Base-by-base conservation (phyloP, 1,140 invertebrate species). In the Caerostris darwini region DNA sequence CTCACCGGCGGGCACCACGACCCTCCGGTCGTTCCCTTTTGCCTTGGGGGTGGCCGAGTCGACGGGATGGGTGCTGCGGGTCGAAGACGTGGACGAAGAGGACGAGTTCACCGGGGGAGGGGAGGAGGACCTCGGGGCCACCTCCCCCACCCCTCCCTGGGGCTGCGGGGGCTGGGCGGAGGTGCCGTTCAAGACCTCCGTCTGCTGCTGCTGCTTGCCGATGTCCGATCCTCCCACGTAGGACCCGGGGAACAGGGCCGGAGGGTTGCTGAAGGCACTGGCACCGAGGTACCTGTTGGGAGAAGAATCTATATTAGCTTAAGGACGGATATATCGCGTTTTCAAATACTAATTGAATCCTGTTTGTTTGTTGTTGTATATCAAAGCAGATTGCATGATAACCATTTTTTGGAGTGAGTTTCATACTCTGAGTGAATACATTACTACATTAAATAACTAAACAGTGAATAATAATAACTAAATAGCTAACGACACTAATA, bases 1-100 rank as follows among this genome's bases (percentile, higher is more conserved):
- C 67, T 94, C 53, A 94, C 94, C 94, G 61, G 94, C 94, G 10
- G 94, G 94, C 7, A 94, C 94, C 0, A 94, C 94, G 5, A 94
- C 94, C n/a, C 94, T 71, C n/a, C 81, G 59, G 71, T 94, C 94
- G 14, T 14, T 7, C 3, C 34, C n/a, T 34, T 90, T 94, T 1
- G 57, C 94, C 71, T 94, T 92, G 3, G 85, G 58, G 14, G 34
- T 69, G 3, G 54, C 53, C 3, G 94, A 59, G 19, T 94, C 94
- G 3, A 90, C 89, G 3, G 34, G 53, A 19, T 91, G 61, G 17
- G 17, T 87, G 12, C 90, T 94, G 12, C 83, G 71, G 10, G 64
- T 92, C n/a, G 94, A 87, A 53, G 94, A 92, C 3, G 94, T 61
- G 3, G 94, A 77, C 5, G 94, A 92, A 50, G 90, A 94, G 4